Base-by-base conservation (phyloP, 2,888 invertebrate genomes). In the Glaucopsyche alexis region DNA sequence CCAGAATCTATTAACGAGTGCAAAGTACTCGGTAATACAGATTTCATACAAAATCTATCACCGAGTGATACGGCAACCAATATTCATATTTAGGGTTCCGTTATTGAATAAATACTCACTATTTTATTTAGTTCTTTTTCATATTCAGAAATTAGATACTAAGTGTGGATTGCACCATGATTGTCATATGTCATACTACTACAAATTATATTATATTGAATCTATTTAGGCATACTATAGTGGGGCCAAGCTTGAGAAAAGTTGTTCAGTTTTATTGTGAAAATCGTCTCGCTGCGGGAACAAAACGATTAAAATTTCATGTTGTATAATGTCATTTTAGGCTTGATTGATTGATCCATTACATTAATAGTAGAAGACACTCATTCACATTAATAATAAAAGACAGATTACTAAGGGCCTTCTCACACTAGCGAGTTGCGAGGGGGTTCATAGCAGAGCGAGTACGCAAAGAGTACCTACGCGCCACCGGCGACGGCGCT, bases 131-230 rank as follows among this genome's bases (percentile, higher is more conserved):
- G n/a, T n/a, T n/a, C n/a, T n/a, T n/a, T n/a, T n/a, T n/a, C n/a
- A n/a, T n/a, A n/a, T n/a, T n/a, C n/a, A n/a, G n/a, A n/a, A n/a
- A n/a, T n/a, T n/a, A n/a, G n/a, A n/a, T n/a, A n/a, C n/a, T n/a
- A n/a, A n/a, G n/a, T n/a, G n/a, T n/a, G n/a, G n/a, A 49, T 49
- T 49, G 49, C 49, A 49, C 49, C 49, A 49, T 49, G 49, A 49
- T 49, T 49, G 49, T 49, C 49, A 49, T 49, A 49, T 49, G 49
- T 14, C 49, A 14, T 49, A 49, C 14, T 49, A 49, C n/a, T 49
- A 49, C 49, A 49, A 49, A 49, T 49, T 49, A 49, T 49, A 49
- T 49, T 49, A 49, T 49, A 49, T 49, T 49, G 49, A 49, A 14
- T 49, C 49, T 49, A 49, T 49, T 49, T 49, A 49, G 49, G 49